Percentiles rank a stretch among this genome's conserved stretches.
phyloP scores from a whole-genome alignment of 35 echinoderm and acorn worm species.

The Antedon bifida region DNA sequence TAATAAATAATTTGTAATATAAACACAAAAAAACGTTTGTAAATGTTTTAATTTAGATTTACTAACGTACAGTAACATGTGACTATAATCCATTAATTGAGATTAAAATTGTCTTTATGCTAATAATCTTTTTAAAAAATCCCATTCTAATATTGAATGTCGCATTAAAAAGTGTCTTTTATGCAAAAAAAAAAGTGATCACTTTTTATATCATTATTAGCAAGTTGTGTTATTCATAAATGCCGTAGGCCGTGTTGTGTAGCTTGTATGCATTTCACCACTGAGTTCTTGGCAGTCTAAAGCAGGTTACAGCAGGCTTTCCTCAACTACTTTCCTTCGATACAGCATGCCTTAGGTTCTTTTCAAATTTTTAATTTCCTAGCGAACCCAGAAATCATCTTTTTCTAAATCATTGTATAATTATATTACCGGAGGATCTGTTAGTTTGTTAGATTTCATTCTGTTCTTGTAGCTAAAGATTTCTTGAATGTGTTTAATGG shows the following conservation, averaged over 20 bases:
- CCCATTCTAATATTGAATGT: neutral
- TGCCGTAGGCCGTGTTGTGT: neutral
- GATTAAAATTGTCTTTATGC: no score
- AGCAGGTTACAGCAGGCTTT: neutral
- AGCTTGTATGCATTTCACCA: neutral
- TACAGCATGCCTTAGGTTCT: neutral
- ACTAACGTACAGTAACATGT: no score
- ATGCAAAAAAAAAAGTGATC: neutral
- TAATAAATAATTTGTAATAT: no score
- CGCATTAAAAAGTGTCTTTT: neutral
- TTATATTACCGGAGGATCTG: neutral
- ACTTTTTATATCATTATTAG: neutral
- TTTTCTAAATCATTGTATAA: neutral
- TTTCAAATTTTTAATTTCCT: neutral
- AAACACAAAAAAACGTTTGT: no score
- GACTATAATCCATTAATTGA: no score
- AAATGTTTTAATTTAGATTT: no score
- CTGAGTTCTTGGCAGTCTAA: neutral
- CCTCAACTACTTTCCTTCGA: neutral
- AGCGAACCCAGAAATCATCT: neutral
- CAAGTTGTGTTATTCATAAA: neutral
- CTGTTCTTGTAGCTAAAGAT: neutral
- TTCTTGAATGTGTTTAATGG: neutral
- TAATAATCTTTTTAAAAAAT: no score
- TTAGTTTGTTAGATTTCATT: neutral